Evolutionary conservation across 2,113 vertebrate genomes (phyloP).

Genomic region (Prunella fulvescens): DNA sequence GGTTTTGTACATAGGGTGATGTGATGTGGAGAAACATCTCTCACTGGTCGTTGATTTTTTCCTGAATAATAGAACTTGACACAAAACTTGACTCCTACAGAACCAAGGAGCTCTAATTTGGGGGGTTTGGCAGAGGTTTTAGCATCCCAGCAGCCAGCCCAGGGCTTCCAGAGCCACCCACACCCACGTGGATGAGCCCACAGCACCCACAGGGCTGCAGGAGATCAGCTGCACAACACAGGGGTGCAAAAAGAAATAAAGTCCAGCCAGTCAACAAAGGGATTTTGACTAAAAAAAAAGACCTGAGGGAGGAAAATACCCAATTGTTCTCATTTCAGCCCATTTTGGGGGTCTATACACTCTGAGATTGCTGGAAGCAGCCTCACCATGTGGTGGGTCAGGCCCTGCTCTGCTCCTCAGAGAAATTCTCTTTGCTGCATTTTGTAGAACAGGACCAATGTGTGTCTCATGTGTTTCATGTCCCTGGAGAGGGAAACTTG

Average conservation of each 20-base stretch:
- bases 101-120: background rate
- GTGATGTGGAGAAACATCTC: background rate
- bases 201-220: background rate
- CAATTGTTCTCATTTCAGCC: fast-evolving
- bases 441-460: background rate
- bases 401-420: background rate
- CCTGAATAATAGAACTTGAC: background rate
- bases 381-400: background rate
- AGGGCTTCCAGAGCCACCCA: fast-evolving
- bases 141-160: background rate
- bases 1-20: background rate
- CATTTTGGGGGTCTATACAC: fast-evolving
- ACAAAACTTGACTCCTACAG: background rate
- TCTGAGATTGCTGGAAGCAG: background rate
- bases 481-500: background rate
- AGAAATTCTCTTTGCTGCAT: background rate
- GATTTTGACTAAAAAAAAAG: background rate
- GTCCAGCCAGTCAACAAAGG: fast-evolving
- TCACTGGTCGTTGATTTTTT: background rate
- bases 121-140: background rate
- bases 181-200: fast-evolving
- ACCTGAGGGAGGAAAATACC: background rate
- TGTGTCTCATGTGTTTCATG: background rate
- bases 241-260: background rate
- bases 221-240: background rate